Conservation (phyloP, 2,888 invertebrate genomes). For the Nowickia ferox region DNA sequence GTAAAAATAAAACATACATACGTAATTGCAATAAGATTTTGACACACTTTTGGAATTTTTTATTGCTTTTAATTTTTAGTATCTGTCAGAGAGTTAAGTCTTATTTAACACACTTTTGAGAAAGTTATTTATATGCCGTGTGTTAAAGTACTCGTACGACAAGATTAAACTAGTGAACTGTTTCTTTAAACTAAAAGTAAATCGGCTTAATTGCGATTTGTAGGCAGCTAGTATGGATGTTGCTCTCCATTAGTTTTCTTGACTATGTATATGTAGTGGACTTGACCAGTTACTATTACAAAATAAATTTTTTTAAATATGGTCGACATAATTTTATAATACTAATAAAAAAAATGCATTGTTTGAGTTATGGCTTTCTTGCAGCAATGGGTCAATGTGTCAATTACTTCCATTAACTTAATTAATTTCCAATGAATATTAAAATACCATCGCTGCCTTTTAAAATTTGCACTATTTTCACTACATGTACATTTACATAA, state of each 20-base stretch:
- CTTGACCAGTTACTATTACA: too few species aligned
- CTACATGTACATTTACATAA: neutral
- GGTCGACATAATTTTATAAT: neutral
- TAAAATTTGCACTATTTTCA: neutral
- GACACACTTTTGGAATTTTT: constrained; percentile 34
- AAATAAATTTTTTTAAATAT: too few species aligned
- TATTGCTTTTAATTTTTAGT: neutral
- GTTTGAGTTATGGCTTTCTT: too few species aligned
- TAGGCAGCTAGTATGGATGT: too few species aligned
- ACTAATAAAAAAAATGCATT: too few species aligned
- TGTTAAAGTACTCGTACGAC: neutral
- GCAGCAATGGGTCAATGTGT: neutral
- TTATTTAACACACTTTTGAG: constrained; percentile 23
- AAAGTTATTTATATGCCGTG: constrained; percentile 7
- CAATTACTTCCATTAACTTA: neutral
- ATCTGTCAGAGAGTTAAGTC: neutral
- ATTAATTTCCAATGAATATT: constrained; percentile 8
- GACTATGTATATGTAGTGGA: too few species aligned
- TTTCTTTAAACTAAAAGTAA: neutral
- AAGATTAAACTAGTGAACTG: neutral
- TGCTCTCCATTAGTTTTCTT: too few species aligned
- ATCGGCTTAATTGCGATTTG: neutral
- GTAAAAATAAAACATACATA: constrained; percentile 21
- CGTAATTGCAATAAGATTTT: constrained; percentile 11
- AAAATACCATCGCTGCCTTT: neutral